These are phyloP conservation scores for Psittacus erithacus DNA, from an alignment of 2,113 vertebrate genomes.

Conservation along the genomic window DNA sequence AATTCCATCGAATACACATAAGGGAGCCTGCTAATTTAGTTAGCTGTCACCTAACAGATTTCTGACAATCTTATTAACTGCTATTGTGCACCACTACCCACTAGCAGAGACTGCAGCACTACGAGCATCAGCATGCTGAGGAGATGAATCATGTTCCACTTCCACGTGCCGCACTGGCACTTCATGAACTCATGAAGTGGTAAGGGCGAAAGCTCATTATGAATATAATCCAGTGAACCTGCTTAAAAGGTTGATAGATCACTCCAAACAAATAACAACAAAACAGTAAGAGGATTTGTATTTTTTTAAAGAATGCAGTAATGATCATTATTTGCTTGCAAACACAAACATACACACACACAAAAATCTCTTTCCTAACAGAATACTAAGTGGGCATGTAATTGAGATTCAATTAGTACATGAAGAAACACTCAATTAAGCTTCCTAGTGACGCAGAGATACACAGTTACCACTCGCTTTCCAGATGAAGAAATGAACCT, in stretches of 20 bases:
- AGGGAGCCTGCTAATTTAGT: not conserved
- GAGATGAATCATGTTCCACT: not conserved
- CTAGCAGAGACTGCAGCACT: not conserved
- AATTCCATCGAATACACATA: not conserved
- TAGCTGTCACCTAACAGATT: not conserved
- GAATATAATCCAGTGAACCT: fast-evolving
- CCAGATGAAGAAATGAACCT: not conserved
- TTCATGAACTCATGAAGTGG: not conserved
- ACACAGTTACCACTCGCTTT: not conserved
- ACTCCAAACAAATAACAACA: not conserved
- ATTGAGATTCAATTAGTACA: constrained; percentile 15
- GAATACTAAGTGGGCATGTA: not conserved
- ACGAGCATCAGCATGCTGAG: not conserved
- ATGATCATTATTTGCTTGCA: not conserved
- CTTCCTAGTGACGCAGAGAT: not conserved
- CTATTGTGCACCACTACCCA: not conserved
- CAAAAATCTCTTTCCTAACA: not conserved
- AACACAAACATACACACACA: not conserved
- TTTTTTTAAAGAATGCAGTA: not conserved
- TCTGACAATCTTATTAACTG: not conserved
- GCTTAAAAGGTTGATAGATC: fast-evolving
- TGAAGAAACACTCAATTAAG: constrained; percentile 19
- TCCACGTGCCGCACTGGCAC: fast-evolving
- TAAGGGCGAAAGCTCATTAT: fast-evolving
- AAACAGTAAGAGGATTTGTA: not conserved